Evolutionary conservation across 2,797 vertebrate species (phyloP).

Genomic region (Tenualosa thibaudeaui): DNA sequence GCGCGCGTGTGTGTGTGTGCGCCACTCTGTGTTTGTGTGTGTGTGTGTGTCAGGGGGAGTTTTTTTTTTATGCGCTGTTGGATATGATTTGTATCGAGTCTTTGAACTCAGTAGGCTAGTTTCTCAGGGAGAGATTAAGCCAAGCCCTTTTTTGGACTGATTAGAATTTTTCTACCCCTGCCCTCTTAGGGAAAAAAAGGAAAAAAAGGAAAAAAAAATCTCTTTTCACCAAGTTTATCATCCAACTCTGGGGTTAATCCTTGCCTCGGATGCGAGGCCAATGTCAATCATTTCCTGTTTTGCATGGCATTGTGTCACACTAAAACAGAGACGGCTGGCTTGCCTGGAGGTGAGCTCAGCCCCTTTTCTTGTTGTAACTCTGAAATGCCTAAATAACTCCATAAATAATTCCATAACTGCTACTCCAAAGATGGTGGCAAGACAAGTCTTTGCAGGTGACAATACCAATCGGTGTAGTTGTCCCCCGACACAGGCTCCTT

Average conservation of each 20-base stretch:
- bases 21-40: background rate
- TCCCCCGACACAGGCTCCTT: background rate
- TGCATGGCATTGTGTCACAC: background rate
- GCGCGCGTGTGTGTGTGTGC: background rate
- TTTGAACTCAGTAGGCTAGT: slow-evolving; percentile 23
- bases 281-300: background rate
- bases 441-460: background rate
- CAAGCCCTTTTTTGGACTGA: background rate
- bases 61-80: background rate
- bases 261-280: background rate
- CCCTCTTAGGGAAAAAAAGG: background rate
- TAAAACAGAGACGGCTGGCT: background rate
- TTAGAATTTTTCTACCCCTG: background rate
- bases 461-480: background rate
- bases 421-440: background rate
- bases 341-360: background rate
- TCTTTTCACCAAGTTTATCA: background rate
- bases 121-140: slow-evolving; percentile 15
- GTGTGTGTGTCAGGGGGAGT: background rate
- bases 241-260: slow-evolving; percentile 15
- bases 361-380: background rate
- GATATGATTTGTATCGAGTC: slow-evolving; percentile 26
- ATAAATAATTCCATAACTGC: no score
- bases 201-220: background rate
- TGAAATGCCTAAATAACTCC: background rate